Conservation (phyloP, 2,888 invertebrate genomes). For the Cephus runcator region DNA sequence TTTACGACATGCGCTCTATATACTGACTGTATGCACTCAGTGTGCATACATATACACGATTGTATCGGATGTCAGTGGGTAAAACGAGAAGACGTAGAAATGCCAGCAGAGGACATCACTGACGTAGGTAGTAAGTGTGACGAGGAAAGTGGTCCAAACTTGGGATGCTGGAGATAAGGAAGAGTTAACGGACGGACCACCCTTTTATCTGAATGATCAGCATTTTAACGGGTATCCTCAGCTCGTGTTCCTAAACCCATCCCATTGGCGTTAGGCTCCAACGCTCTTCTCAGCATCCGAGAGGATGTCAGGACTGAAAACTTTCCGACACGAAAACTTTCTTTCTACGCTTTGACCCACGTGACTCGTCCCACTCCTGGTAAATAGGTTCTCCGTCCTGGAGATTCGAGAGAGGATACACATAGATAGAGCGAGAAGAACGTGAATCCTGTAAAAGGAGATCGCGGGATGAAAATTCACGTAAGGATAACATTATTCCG, state of each 20-base stretch:
- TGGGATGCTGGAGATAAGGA: background rate
- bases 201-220: background rate
- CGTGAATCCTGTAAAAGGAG: background rate
- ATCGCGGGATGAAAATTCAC: background rate
- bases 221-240: background rate
- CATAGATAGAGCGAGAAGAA: background rate
- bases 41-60: too few relatives aligned
- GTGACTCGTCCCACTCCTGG: background rate
- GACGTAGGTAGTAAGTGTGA: background rate
- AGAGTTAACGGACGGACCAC: background rate
- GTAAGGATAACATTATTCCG: background rate
- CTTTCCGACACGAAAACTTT: background rate
- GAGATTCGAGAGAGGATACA: background rate
- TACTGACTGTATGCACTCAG: background rate
- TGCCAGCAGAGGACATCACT: background rate
- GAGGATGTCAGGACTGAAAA: background rate
- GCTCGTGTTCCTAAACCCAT: background rate
- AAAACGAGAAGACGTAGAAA: background rate
- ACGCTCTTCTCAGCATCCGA: background rate
- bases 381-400: background rate
- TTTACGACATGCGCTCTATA: slow-evolving; percentile 23
- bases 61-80: background rate
- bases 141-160: background rate
- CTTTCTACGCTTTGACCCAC: background rate
- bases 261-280: background rate